Percentiles rank a stretch among this genome's conserved stretches.
Evolutionary conservation across 35 echinoderm and acorn worm species (phyloP).

Genomic region (Patiria miniata): DNA sequence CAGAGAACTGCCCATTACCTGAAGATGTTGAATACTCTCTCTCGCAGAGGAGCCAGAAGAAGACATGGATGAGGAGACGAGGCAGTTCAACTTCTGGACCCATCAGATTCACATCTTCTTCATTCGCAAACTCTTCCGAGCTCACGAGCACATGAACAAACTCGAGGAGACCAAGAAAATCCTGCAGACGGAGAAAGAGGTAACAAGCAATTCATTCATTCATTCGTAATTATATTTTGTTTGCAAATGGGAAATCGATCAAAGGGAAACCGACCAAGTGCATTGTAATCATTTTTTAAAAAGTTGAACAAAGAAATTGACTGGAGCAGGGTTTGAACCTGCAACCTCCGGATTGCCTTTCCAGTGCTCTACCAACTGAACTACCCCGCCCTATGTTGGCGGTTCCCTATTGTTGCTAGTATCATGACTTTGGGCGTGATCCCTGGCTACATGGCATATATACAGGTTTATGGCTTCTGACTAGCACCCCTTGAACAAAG

Average conservation of each 20-base stretch:
- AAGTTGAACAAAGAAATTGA: too few relatives aligned
- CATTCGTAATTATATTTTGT: background rate
- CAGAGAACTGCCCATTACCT: too few relatives aligned
- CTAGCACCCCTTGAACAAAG: too few relatives aligned
- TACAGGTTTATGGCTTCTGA: too few relatives aligned
- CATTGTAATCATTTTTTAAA: background rate
- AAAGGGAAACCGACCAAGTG: background rate
- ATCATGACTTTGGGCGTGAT: too few relatives aligned
- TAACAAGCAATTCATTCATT: background rate
- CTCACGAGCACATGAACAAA: conserved; percentile 81
- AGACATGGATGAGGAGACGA: conserved; percentile 89
- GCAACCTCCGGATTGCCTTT: too few relatives aligned
- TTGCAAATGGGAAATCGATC: background rate
- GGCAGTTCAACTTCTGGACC: conserved; percentile 98
- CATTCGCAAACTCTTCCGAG: conserved; percentile 82
- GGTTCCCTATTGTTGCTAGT: too few relatives aligned
- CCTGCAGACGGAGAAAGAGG: conserved; percentile 67
- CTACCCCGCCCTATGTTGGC: too few relatives aligned
- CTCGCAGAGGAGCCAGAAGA: conserved; percentile 65
- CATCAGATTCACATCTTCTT: conserved; percentile 99
- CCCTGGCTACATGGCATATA: too few relatives aligned
- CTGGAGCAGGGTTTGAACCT: too few relatives aligned
- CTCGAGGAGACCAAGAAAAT: conserved; percentile 32
- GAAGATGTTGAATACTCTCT: conserved; percentile 31
- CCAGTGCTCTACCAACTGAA: too few relatives aligned